Conservation (phyloP, 2,797 vertebrate species). For the Cossypha niveicapilla region DNA sequence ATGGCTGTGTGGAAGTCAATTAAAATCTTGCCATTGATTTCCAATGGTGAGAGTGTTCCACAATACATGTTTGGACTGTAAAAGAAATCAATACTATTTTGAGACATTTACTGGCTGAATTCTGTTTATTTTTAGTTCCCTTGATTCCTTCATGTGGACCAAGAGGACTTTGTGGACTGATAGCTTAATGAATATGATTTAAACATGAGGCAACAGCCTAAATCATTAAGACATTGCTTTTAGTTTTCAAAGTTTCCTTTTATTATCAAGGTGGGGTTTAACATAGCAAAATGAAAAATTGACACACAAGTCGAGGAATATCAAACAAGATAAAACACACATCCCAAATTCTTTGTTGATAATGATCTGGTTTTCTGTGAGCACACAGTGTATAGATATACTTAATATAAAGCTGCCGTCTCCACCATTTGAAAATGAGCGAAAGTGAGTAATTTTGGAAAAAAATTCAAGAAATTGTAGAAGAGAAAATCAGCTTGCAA, state of each 20-base stretch:
- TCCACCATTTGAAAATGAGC: background rate
- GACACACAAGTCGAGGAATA: background rate
- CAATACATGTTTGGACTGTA: background rate
- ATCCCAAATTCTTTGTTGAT: background rate
- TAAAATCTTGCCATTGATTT: slow-evolving; percentile 52
- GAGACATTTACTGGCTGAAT: background rate
- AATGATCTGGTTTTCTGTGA: background rate
- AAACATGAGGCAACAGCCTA: background rate
- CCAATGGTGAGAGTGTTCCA: background rate
- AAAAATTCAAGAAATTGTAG: background rate
- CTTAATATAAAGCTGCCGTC: background rate
- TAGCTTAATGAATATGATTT: background rate
- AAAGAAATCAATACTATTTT: slow-evolving; percentile 35
- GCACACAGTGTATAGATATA: background rate
- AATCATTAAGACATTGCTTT: background rate
- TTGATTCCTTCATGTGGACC: background rate
- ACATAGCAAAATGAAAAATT: background rate
- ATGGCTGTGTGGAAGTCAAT: background rate
- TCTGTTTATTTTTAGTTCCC: slow-evolving; percentile 15
- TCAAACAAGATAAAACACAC: background rate
- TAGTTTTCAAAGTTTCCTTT: background rate
- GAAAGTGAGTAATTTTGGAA: background rate
- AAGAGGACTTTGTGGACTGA: background rate
- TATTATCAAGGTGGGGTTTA: background rate
- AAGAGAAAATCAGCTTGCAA: background rate